A percentile compares a stretch with the other conserved stretches of the same genome.
Evolutionary conservation across 2,797 vertebrate species (phyloP).

Genomic region (Melanogrammus aeglefinus): DNA sequence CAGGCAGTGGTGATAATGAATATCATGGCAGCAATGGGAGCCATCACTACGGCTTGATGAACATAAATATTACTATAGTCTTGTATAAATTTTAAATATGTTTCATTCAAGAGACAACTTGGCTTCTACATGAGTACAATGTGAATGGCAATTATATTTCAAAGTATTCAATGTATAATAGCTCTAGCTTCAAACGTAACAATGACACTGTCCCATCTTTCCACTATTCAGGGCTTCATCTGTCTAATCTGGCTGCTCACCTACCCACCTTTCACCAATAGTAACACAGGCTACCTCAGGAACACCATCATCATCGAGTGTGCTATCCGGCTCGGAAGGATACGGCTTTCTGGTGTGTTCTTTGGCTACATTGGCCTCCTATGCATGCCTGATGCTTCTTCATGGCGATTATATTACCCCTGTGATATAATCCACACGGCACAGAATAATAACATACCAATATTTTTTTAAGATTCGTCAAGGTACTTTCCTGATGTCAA

Average conservation of each 20-base stretch:
- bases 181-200: neutral
- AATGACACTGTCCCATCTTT: neutral
- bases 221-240: constrained; percentile 52
- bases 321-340: constrained; percentile 63
- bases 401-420: constrained; percentile 52
- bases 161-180: neutral
- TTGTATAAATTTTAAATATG: neutral
- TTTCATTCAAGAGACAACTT: neutral
- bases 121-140: neutral
- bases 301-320: constrained; percentile 66
- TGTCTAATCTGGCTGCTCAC: constrained; percentile 65
- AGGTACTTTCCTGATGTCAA: no score
- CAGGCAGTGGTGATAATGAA: constrained; percentile 66
- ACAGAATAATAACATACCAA: no score
- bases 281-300: constrained; percentile 56
- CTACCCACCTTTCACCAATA: constrained; percentile 58
- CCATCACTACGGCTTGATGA: constrained; percentile 34
- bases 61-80: neutral
- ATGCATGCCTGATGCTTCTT: constrained; percentile 68
- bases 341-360: constrained; percentile 71
- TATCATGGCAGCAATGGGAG: constrained; percentile 11
- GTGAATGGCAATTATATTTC: constrained; percentile 2
- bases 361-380: constrained; percentile 71
- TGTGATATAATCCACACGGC: no score
- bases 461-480: no score